Base-by-base conservation (phyloP, 2,113 vertebrate species). In the Campylorhamphus procurvoides region DNA sequence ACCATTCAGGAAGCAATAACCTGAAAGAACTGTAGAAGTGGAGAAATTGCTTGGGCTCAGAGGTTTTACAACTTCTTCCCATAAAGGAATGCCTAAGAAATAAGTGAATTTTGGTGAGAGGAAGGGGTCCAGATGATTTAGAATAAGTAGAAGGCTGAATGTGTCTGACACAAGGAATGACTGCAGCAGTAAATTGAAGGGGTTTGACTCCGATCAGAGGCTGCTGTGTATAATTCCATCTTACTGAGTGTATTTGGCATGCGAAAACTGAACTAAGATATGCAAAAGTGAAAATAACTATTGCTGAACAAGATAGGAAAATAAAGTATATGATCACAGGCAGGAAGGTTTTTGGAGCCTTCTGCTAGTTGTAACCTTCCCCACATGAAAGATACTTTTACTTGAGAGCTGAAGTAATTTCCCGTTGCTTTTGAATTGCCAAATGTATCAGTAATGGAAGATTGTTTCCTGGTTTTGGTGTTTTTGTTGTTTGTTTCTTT, bases 171-270 rank as follows among this genome's bases (percentile, higher is more conserved):
- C 27, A 64, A 49, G 84, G 47, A 85, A 46, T 31, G 49, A 44
- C 8, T 47, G 39, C n/a, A 84, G 39, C 39, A 68, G 33, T 37
- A 46, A 63, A 66, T 8, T 22, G 52, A 53, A 63, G 35, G 25
- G 7, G 3, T 31, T 62, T 58, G 52, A 28, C 15, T 39, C 17
- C 44, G 46, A 40, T n/a, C 49, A 28, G 49, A 52, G 60, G 40
- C 39, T 84, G 29, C 29, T 56, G 50, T 22, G 4, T 58, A 4
- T 17, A 27, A 56, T 35, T 25, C 16, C 33, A 52, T 68, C 50
- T 37, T 19, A 3, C 12, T 31, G 22, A 50, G 27, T 44, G 42
- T 42, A 28, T 7, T 3, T 71, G n/a, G 24, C 0, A 0, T 46
- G 29, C 87, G 60, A 63, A 84, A 91, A 85, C 12, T 4, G 16